Percentiles rank a stretch among this genome's conserved stretches.
phyloP scores from a whole-genome alignment of 2,113 vertebrate species.

The Cacatua alba region DNA sequence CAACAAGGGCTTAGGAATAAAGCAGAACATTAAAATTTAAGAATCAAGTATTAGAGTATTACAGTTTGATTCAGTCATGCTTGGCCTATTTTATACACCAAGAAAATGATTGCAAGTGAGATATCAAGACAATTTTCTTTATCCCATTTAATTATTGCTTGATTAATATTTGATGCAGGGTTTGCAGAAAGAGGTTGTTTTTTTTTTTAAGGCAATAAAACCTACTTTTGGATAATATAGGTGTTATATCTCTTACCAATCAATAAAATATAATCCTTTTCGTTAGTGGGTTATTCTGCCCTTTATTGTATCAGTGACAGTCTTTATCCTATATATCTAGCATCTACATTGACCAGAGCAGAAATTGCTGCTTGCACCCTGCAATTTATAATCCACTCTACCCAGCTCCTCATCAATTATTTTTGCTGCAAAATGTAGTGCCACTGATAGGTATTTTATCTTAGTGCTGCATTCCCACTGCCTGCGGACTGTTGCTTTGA shows the following conservation, averaged over 20 bases:
- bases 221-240: not conserved
- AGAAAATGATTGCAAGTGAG: not conserved
- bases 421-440: conserved; percentile 41
- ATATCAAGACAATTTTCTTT: conserved; percentile 16
- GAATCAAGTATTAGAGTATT: not conserved
- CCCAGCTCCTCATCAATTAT: conserved; percentile 61
- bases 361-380: conserved; percentile 12
- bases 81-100: conserved; percentile 7
- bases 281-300: not conserved
- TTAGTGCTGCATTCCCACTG: conserved; percentile 60
- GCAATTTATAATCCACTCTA: conserved; percentile 51
- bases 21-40: not conserved
- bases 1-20: not conserved
- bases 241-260: not conserved
- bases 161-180: conserved; percentile 12
- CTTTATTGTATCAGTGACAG: not conserved
- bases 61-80: not conserved
- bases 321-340: not conserved
- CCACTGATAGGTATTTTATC: conserved; percentile 65
- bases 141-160: conserved; percentile 19
- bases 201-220: not conserved
- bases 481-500: conserved; percentile 61
- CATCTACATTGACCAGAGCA: conserved; percentile 28
- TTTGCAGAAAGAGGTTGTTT: not conserved
- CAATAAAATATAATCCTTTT: conserved; percentile 19